Base-by-base conservation (phyloP, 2,888 invertebrate genomes). In the Dryocosmus kuriphilus region DNA sequence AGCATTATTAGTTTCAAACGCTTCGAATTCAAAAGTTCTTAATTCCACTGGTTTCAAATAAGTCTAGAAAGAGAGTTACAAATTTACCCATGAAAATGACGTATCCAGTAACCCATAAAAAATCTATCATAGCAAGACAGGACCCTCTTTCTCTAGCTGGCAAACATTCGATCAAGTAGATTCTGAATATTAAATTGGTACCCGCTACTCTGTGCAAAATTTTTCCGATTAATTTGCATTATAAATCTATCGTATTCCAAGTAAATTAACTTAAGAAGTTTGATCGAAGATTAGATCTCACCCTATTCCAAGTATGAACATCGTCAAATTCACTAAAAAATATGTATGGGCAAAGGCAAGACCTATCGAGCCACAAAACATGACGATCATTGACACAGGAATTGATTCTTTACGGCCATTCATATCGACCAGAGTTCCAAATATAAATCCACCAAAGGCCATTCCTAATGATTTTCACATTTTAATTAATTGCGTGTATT, bases 221-320 rank as follows among this genome's bases (percentile, higher is more conserved):
- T 71, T 30, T 22, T n/a, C 57, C 87, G 76, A 75, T 30, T 65
- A 67, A 51, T 55, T 76, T 75, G 24, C 38, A 30, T 67, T 75
- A 75, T 57, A 62, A 75, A 38, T 19, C 30, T 46, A 46, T 73
- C 27, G 11, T 24, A 65, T 65, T 65, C 19, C 0, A 16, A 32
- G 11, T 65, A 24, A 2, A 32, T 65, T 30, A 63, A 24, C 24
- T 9, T 27, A 51, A 22, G 27, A 22, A 51, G 14, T 19, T 60
- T 60, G 11, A 60, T 60, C 6, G 24, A 24, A 73, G 22, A 24
- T 51, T 76, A 85, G 84, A 88, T 89, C 60, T 60, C 60, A 92
- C 92, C 92, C 92, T 78, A 89, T 74, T 82, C 92, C 93, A 73
- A 92, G 82, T n/a, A 91, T 80, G 75, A 92, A 90, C 19, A 90